A percentile compares a stretch with the other conserved stretches of the same genome.
phyloP scores from a whole-genome alignment of 2,888 invertebrate species.

The Herminia tarsipennalis region DNA sequence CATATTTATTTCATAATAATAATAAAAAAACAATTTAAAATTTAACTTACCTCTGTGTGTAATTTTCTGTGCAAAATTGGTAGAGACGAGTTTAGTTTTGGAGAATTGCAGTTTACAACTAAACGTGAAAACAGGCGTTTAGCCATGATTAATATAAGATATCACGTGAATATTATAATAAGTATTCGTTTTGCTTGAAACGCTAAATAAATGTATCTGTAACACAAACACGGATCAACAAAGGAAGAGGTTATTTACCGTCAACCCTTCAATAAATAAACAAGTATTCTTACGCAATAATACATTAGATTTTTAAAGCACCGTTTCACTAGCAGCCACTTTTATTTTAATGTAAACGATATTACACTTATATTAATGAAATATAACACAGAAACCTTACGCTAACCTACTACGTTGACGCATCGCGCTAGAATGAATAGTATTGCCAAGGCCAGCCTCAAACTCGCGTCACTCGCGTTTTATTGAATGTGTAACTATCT shows the following conservation, averaged over 20 bases:
- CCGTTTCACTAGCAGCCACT: too few species aligned
- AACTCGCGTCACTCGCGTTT: slow-evolving; percentile 13
- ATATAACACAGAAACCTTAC: too few species aligned
- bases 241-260: too few species aligned
- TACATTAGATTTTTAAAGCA: too few species aligned
- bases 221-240: too few species aligned
- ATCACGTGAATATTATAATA: too few species aligned
- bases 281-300: too few species aligned
- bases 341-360: too few species aligned
- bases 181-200: too few species aligned
- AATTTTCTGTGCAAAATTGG: slow-evolving; percentile 40
- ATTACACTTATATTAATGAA: too few species aligned
- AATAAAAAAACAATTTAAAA: background rate
- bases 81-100: slow-evolving; percentile 32
- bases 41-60: slow-evolving; percentile 57
- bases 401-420: slow-evolving; percentile 32
- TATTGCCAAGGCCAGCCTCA: slow-evolving; percentile 44
- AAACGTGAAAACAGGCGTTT: slow-evolving; percentile 50
- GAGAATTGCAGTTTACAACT: slow-evolving; percentile 46
- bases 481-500: slow-evolving; percentile 17
- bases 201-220: too few species aligned
- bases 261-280: too few species aligned
- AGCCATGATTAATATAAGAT: slow-evolving; percentile 47
- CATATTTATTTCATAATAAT: background rate
- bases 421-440: slow-evolving; percentile 31